phyloP scores from a whole-genome alignment of 2,113 vertebrate species.

The Megaleporinus macrocephalus region DNA sequence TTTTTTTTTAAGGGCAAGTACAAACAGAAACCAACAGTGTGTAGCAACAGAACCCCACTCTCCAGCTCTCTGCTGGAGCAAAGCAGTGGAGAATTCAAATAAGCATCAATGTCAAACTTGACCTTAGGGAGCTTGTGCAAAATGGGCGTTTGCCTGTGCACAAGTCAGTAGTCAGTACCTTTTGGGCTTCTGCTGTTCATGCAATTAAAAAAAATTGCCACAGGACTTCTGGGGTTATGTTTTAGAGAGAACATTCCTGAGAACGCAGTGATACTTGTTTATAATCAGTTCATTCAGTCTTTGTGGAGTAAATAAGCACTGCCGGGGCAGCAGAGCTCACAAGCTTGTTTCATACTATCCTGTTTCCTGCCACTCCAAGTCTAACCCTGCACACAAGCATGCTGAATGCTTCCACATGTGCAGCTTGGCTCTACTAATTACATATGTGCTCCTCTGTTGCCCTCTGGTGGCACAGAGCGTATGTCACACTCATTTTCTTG shows the following conservation, averaged over 20 bases:
- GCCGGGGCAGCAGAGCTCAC: background rate
- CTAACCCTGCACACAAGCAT: slow-evolving; percentile 18
- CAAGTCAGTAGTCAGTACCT: background rate
- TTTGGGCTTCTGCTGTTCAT: background rate
- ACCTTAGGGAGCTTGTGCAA: slow-evolving; percentile 7
- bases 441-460: slow-evolving; percentile 24
- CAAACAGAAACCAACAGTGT: background rate
- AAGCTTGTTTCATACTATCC: slow-evolving; percentile 31
- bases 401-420: slow-evolving; percentile 70
- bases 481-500: background rate
- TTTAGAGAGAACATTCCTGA: too few relatives aligned
- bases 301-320: slow-evolving; percentile 13
- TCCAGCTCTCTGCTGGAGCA: background rate
- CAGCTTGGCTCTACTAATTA: background rate
- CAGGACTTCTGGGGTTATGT: too few relatives aligned
- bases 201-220: background rate
- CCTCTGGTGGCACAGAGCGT: slow-evolving; percentile 63
- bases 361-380: slow-evolving; percentile 31
- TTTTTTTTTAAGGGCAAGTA: background rate
- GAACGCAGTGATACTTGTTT: too few relatives aligned
- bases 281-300: background rate
- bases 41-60: background rate
- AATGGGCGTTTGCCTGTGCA: slow-evolving; percentile 1
- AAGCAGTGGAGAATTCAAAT: background rate
- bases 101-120: slow-evolving; percentile 25